These are phyloP conservation scores for Galeruca laticollis DNA, from an alignment of 2,888 invertebrate genomes.

Conservation along the genomic window DNA sequence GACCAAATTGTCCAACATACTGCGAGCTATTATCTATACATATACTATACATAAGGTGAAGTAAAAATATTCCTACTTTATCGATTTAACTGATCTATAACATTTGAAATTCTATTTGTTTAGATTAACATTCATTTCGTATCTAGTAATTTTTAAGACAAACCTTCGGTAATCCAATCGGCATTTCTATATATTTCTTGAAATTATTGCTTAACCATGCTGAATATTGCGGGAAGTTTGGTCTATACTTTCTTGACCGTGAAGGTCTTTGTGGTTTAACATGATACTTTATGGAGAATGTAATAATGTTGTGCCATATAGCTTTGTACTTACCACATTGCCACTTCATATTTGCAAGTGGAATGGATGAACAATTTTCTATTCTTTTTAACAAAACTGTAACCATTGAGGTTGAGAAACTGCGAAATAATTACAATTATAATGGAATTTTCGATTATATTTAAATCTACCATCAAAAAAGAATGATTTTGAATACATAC, in stretches of 20 bases:
- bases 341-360: no score
- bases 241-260: conserved; percentile 5
- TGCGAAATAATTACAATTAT: no score
- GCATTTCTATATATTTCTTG: conserved; percentile 10
- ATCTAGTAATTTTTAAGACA: conserved; percentile 3
- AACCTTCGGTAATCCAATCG: conserved; percentile 13
- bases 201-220: neutral
- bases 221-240: neutral
- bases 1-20: no score
- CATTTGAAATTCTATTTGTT: neutral
- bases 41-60: no score
- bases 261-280: conserved; percentile 17
- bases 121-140: neutral
- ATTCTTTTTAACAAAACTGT: no score
- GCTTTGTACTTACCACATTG: no score
- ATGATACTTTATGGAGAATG: conserved; percentile 4
- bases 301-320: neutral
- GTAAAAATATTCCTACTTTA: neutral
- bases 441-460: no score
- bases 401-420: no score
- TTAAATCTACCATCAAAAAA: no score
- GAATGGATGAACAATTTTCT: no score
- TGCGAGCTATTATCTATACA: no score
- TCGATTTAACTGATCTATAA: neutral
- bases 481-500: no score